Evolutionary conservation across 2,797 vertebrate species (phyloP), one percentile per base, ranked within the genome.

Genomic region (Rhinoraja longicauda): DNA sequence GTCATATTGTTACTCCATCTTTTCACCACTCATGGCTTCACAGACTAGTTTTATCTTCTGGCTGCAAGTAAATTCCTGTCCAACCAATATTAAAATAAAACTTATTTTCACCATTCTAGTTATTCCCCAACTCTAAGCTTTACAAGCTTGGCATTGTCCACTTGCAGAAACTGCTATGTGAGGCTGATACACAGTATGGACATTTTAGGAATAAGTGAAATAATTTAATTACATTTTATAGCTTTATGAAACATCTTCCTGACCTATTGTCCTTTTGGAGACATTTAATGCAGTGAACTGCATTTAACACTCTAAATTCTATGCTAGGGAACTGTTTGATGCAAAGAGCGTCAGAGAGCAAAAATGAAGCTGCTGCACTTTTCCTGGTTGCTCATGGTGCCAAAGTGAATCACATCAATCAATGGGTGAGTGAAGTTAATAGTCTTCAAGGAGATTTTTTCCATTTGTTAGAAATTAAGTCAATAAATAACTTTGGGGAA

Each of bases 371-470:
- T 15, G 99, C 99, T 17, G 97, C 99, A 93, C 98, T 99, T 94
- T 99, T 99, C 96, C 95, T 99, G 86, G 98, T 98, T 93, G 98
- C 98, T 79, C 98, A 97, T 0, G 98, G 98, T 93, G 98, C 98
- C 94, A 97, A 98, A 93, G 98, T 99, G 95, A 99, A 99, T 95
- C 98, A 99, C 95, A 96, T 96, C 94, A 99, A 99, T 96, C 98
- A 98, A 97, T 96, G 96, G 98, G 99, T 99, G 95, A 94, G 97
- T 96, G 7, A 86, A 86, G 45, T 53, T 62, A 64, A 88, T 17
- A 24, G 77, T 67, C 9, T 36, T 32, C 32, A 36, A 88, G 32
- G 84, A 67, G 19, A 9, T 67, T 26, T 39, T n/a, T 29, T 88
- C n/a, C n/a, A 36, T 13, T 32, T 32, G 7, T 19, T 15, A 62